Base-by-base conservation (phyloP, 2,888 invertebrate species). In the Rhabditophanes sp. region DNA sequence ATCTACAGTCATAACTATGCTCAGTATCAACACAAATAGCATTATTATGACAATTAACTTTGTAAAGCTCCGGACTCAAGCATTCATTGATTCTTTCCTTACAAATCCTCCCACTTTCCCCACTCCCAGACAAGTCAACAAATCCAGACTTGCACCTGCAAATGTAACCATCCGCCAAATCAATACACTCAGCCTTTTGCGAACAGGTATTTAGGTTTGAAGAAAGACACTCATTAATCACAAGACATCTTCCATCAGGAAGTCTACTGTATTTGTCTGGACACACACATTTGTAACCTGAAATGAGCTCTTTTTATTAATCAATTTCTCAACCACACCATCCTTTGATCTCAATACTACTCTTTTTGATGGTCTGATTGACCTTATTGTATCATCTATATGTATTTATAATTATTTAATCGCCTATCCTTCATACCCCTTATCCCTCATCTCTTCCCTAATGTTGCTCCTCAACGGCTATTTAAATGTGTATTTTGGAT, bases 1-100 rank as follows among this genome's bases (percentile, higher is more conserved):
- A 65, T 3, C 55, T 50, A 37, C 52, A 52, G 14, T 38, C 26
- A 35, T 36, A 54, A 7, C 39, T 39, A 7, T 62, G 54, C 8
- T 63, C 64, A 2, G 56, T 61, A 40, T 64, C 64, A 5, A 59
- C 48, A 38, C 64, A 64, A 8, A 54, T 48, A 8, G 61, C 61
- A 26, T 59, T 56, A 22, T 46, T 38, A 25, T 60, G 53, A 36
- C 64, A 64, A 36, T 65, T 56, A 4, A 64, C 64, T 7, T 41
- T 43, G 40, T 50, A 59, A 24, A 40, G 40, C 25, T 50, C 48
- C 33, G 56, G 56, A 12, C 53, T 51, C 17, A 44, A 42, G 41
- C 64, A 64, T 33, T 64, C 64, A 42, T 64, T 65, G n/a, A 61
- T 53, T 20, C 60, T 39, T 2, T 43, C 37, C 7, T 47, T 37